Percentiles rank a stretch among this genome's conserved stretches.
These are phyloP conservation scores for Lanius collurio DNA, from an alignment of 2,113 vertebrate genomes.

Conservation along the genomic window DNA sequence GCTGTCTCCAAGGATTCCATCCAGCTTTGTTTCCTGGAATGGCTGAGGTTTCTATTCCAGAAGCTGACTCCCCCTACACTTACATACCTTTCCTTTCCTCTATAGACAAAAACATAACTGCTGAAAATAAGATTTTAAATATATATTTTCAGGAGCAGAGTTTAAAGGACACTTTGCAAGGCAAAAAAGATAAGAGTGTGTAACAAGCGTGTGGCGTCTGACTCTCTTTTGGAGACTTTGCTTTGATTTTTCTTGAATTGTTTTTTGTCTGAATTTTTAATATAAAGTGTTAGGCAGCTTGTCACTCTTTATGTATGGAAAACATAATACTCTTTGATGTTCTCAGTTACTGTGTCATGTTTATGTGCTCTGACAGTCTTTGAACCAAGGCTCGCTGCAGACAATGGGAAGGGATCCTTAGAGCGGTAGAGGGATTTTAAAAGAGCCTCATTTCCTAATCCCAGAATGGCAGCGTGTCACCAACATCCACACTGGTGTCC, in stretches of 20 bases:
- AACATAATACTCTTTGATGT: conserved; percentile 66
- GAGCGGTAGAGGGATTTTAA: not conserved
- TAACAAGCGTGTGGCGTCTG: not conserved
- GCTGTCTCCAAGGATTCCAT: not conserved
- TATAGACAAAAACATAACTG: not conserved
- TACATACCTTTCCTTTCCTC: not conserved
- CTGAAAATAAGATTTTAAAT: not conserved
- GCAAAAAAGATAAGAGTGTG: not conserved
- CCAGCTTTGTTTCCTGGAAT: not conserved
- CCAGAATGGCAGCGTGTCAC: not conserved
- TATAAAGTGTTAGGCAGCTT: conserved; percentile 29
- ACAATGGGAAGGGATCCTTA: conserved; percentile 29
- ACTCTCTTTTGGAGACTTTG: not conserved
- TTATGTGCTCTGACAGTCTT: conserved; percentile 61
- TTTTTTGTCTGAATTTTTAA: conserved; percentile 63
- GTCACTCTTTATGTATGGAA: conserved; percentile 53
- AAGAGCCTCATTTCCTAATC: not conserved
- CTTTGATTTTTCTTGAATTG: conserved; percentile 57
- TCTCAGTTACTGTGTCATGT: conserved; percentile 64
- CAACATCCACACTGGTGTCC: not conserved
- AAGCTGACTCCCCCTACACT: not conserved
- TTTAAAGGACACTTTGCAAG: conserved; percentile 46
- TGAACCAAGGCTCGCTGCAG: conserved; percentile 10
- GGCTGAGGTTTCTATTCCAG: not conserved
- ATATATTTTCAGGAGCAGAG: not conserved